Evolutionary conservation across 2,113 vertebrate species (phyloP), one percentile per base, ranked within the genome.

Genomic region (Larimichthys crocea): DNA sequence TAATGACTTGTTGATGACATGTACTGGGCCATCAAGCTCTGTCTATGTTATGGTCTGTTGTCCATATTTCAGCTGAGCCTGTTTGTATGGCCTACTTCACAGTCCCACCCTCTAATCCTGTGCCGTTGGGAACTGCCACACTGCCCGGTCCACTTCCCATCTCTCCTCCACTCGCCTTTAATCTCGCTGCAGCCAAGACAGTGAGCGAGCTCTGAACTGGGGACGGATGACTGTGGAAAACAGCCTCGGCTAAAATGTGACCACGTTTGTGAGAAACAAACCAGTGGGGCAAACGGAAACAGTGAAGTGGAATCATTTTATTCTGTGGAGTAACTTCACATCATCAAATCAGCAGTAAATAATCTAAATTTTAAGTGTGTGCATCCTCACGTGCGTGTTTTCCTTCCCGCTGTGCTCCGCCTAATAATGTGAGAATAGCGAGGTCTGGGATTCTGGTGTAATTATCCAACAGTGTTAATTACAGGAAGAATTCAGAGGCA

Each of bases 1-100:
- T 77, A 78, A 93, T 79, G 72, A 83, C 62, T 52, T 53, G 53
- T 57, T 86, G 84, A 90, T 88, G 80, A 91, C 86, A 92, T 85
- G 81, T 77, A 66, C 86, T 80, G 57, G 72, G 72, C 75, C 71
- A 66, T 84, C 70, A 77, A 73, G 60, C 52, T 55, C 55, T 46
- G 72, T 81, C 72, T 46, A 75, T 78, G 75, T 84, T 79, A 35
- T 68, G 70, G 78, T 66, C 66, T 88, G 82, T 26, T 89, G 88
- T 89, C 83, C 84, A 87, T 89, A 89, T 86, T 89, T 86, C 79
- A 66, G 84, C 71, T 85, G 35, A 86, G 85, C 72, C 48, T 88
- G 80, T 87, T 87, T 85, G 65, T 82, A 74, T 87, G 91, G 85
- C 86, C 92, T 92, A 93, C 82, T 93, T 94, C 84, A 77, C 70